Percentiles rank a stretch among this genome's conserved stretches.
Evolutionary conservation across 2,797 vertebrate species (phyloP).

Genomic region (Hafferia zeledoni): DNA sequence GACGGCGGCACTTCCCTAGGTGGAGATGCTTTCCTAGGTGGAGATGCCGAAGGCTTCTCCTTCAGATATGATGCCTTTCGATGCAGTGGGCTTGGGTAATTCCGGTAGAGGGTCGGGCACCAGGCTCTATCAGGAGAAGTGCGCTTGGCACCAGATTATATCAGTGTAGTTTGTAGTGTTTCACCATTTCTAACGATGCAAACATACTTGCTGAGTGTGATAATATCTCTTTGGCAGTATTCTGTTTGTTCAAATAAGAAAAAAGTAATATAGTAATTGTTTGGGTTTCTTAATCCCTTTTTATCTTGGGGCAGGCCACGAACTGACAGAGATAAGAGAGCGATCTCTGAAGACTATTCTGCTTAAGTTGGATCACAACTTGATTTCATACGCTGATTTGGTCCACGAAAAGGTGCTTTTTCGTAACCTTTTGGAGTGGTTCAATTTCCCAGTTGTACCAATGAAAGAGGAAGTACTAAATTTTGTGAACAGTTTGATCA

Average conservation of each 20-base stretch:
- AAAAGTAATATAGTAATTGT: background rate
- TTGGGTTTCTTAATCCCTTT: background rate
- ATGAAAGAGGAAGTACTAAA: conserved; percentile 87
- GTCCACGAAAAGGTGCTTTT: conserved; percentile 87
- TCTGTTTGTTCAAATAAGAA: background rate
- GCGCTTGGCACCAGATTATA: background rate
- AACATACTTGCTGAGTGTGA: accelerated
- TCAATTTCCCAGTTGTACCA: conserved; percentile 90
- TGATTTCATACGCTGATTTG: conserved; percentile 85
- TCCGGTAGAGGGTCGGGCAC: background rate
- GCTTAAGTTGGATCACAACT: conserved; percentile 87
- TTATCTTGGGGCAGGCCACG: conserved; percentile 81
- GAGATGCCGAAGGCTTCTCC: background rate
- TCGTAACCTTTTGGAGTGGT: conserved; percentile 89
- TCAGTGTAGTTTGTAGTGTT: accelerated
- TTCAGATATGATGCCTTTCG: background rate
- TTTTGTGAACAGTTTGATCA: conserved; percentile 83
- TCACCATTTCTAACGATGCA: accelerated
- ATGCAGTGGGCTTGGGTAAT: accelerated
- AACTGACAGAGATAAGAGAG: conserved; percentile 90
- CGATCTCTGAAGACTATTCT: conserved; percentile 87
- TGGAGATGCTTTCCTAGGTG: background rate
- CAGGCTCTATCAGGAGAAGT: accelerated
- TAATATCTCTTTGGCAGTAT: background rate
- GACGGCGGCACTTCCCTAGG: background rate